A percentile compares a stretch with the other conserved stretches of the same genome.
Conservation (phyloP, 2,888 invertebrate genomes). For the Sinotaia quadrata region DNA sequence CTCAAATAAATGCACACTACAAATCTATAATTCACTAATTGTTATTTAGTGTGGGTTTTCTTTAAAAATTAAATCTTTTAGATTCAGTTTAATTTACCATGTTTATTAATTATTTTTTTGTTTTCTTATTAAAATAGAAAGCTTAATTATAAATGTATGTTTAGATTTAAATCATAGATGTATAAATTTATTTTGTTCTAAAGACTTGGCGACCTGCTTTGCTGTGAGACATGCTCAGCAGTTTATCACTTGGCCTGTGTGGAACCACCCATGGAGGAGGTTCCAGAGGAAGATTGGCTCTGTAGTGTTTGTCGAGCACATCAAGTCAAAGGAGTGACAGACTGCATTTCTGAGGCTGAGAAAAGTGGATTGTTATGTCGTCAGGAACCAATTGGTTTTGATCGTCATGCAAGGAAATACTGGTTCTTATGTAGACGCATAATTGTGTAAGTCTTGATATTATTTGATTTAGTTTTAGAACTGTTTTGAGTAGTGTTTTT, state of each 20-base stretch:
- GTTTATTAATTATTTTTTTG: background rate
- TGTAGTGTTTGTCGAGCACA: conserved; percentile 94
- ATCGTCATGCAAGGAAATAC: conserved; percentile 96
- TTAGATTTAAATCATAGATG: background rate
- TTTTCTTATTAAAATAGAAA: background rate
- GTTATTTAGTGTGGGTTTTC: too few relatives aligned
- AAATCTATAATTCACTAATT: too few relatives aligned
- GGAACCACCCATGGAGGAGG: conserved; percentile 92
- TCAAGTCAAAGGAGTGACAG: conserved; percentile 90
- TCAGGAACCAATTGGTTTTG: conserved; percentile 94
- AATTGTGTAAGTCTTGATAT: conserved; percentile 83
- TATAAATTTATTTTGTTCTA: conserved; percentile 15
- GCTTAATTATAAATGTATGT: background rate
- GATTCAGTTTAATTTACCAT: background rate
- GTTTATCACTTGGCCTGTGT: conserved; percentile 98
- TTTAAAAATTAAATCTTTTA: background rate
- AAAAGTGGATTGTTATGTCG: conserved; percentile 91
- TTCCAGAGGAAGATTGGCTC: conserved; percentile 98
- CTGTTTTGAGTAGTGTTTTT: too few relatives aligned
- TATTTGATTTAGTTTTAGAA: too few relatives aligned
- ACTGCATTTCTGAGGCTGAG: conserved; percentile 92
- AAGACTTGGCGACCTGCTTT: conserved; percentile 87
- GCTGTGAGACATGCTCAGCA: conserved; percentile 98
- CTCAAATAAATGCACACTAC: too few relatives aligned
- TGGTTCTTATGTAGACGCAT: conserved; percentile 95